Percentiles rank a stretch among this genome's conserved stretches.
These are phyloP conservation scores for Delichon dasypus DNA, from an alignment of 2,797 vertebrate species.

Conservation along the genomic window DNA sequence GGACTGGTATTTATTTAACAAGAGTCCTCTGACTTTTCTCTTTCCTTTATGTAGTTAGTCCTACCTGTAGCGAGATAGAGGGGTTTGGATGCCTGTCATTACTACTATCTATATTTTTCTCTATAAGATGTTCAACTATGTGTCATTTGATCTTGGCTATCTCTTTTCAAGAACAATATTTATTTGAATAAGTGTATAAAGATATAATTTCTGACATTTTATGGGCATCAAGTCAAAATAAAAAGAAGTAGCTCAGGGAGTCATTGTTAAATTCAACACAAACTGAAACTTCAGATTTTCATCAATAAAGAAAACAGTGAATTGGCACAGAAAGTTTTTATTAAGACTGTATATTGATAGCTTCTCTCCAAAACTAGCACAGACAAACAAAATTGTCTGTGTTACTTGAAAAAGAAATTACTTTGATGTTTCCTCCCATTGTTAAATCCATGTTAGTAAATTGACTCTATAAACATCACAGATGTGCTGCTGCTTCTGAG, in stretches of 20 bases:
- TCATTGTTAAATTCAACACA: not conserved
- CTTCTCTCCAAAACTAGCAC: not conserved
- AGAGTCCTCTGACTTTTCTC: not conserved
- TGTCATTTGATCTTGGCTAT: not conserved
- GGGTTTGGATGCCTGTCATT: not conserved
- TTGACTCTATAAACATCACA: not conserved
- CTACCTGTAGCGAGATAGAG: not conserved
- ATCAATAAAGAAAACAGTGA: not conserved
- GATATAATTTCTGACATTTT: not conserved
- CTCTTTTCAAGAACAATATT: not conserved
- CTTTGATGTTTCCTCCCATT: not conserved
- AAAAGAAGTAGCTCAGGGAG: not conserved
- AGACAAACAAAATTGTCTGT: not conserved
- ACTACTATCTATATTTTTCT: not conserved
- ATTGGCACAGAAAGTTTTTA: not conserved
- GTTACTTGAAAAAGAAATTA: not conserved
- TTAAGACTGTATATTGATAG: not conserved
- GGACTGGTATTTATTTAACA: not conserved
- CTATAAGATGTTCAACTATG: not conserved
- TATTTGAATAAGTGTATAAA: not conserved
- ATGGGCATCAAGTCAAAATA: not conserved
- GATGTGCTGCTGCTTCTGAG: not conserved
- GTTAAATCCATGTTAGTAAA: not conserved
- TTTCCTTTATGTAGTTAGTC: not conserved
- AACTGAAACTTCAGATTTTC: not conserved